Base-by-base conservation (phyloP, 1,140 invertebrate genomes). In the Hydropsyche tenuis region DNA sequence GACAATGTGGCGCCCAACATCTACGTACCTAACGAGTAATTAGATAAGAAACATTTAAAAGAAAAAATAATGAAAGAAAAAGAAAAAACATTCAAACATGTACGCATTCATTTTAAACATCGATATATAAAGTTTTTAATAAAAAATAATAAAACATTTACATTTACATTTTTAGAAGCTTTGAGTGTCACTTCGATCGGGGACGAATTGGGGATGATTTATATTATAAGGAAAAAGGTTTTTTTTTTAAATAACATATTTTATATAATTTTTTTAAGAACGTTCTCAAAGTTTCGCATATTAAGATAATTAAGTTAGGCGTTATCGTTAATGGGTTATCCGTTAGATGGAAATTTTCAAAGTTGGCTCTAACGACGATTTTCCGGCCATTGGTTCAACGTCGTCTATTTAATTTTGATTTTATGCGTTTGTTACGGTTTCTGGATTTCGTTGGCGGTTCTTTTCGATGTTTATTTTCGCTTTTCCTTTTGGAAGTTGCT, bases 301-400 rank as follows among this genome's bases (percentile, higher is more conserved):
- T 23, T 23, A 60, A 25, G 56, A 60, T 60, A 60, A 27, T 60
- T 60, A 60, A 60, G 56, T 60, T 9, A 60, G 56, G 25, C 23
- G 56, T 60, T 60, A 60, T 60, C 56, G 23, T 20, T 60, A 60
- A 60, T 60, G 56, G 56, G 2, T 25, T 60, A 60, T 60, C 22
- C 56, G 22, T 53, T 53, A 53, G 48, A 18, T 53, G 48, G 48
- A 60, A 60, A 60, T 25, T 27, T 60, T 23, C 9, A 60, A 60
- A 14, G 12, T 60, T 7, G 25, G 12, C 23, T 60, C 25, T 12
- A 23, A 25, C 22, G 22, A 25, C 23, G 23, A 60, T 60, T 60
- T 60, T 60, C 56, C 56, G 56, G 56, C 56, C 23, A 60, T 60
- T 23, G 56, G 56, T 60, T 60, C n/a, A 60, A 60, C 25, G 9